Evolutionary conservation across 2,113 vertebrate species (phyloP).

Genomic region (Thryonomys swinderianus): DNA sequence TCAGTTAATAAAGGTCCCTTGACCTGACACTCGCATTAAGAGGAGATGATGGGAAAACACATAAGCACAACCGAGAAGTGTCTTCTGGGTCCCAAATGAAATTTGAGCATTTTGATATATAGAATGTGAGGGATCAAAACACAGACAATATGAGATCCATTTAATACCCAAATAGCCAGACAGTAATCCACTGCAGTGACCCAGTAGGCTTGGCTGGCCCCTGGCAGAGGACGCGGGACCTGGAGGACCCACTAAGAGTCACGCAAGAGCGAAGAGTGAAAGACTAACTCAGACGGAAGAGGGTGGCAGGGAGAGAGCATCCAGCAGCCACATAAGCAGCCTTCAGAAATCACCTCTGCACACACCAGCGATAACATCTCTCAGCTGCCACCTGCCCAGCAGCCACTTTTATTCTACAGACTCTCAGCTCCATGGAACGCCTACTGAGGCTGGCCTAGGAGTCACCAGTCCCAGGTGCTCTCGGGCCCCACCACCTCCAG

Average conservation of each 20-base stretch:
- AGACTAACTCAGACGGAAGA: background rate
- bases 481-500: accelerated
- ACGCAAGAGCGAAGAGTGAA: background rate
- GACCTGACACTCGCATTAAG: background rate
- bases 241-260: background rate
- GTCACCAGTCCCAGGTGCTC: background rate
- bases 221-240: background rate
- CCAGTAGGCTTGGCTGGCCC: background rate
- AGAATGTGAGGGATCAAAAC: background rate
- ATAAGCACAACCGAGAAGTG: background rate
- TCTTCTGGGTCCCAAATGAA: background rate
- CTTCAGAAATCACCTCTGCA: background rate
- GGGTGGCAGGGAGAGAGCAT: background rate
- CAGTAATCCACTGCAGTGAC: background rate
- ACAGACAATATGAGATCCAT: background rate
- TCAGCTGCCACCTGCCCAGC: background rate
- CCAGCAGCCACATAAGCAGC: accelerated
- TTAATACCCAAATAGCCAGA: background rate
- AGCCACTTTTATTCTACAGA: background rate
- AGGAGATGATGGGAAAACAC: background rate
- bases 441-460: too few species aligned
- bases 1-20: background rate
- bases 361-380: accelerated
- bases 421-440: background rate
- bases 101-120: background rate